These are phyloP conservation scores for Fragum sueziense DNA, from an alignment of 2,888 invertebrate genomes.

Conservation along the genomic window DNA sequence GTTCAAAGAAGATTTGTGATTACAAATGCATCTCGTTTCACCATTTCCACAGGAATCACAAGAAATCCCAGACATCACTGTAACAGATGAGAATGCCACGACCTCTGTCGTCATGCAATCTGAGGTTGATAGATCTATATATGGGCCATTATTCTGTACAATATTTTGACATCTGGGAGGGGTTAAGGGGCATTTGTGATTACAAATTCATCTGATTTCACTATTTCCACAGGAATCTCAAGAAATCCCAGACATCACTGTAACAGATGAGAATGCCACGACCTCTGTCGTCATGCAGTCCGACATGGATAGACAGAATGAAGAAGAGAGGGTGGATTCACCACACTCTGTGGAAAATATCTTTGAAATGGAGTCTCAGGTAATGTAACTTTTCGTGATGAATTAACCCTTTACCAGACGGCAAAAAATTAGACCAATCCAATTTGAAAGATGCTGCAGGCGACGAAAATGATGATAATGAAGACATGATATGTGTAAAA, in stretches of 20 bases:
- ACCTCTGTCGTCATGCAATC: conserved; percentile 32
- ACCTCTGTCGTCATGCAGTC: conserved; percentile 32
- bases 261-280: conserved; percentile 72
- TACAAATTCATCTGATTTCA: not conserved
- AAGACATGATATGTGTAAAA: no score
- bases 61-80: conserved; percentile 69
- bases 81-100: conserved; percentile 72
- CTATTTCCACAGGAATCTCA: conserved; percentile 24
- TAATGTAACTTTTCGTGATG: no score
- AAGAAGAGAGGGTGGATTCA: not conserved
- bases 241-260: conserved; percentile 69
- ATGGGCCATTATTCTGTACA: no score
- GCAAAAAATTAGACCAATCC: no score
- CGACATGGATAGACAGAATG: conserved; percentile 22
- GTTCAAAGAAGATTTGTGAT: no score
- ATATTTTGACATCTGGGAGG: no score
- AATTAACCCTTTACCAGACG: no score
- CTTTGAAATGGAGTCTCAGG: conserved; percentile 15
- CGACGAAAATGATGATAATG: no score
- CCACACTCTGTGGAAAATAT: conserved; percentile 19
- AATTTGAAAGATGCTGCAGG: no score
- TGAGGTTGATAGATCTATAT: conserved; percentile 16
- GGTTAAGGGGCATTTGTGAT: not conserved
- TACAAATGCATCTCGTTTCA: no score
- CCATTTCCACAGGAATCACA: conserved; percentile 22